Evolutionary conservation across 2,888 invertebrate species (phyloP).

Genomic region (Thecophora atra): DNA sequence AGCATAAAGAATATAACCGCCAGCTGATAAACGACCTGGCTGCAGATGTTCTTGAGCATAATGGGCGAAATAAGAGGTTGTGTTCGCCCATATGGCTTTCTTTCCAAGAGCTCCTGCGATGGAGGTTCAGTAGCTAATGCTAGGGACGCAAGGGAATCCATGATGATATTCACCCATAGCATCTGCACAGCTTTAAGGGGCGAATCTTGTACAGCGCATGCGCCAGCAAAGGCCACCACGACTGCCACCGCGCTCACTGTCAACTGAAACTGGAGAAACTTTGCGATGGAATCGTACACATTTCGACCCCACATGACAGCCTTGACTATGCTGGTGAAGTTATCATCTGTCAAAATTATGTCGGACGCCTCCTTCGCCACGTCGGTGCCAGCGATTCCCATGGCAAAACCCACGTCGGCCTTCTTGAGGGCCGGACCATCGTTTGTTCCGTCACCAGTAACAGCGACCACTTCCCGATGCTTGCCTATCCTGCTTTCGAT

Average conservation of each 20-base stretch:
- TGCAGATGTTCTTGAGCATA: constrained; percentile 99
- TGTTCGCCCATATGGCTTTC: constrained; percentile 97
- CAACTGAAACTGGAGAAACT: constrained; percentile 98
- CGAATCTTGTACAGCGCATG: constrained; percentile 97
- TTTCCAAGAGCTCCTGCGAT: constrained; percentile 87
- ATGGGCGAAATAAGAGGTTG: constrained; percentile 96
- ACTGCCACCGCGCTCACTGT: constrained; percentile 99
- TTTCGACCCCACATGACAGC: constrained; percentile 99
- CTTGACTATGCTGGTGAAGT: constrained; percentile 98
- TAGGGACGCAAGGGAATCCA: constrained; percentile 98
- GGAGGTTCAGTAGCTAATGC: constrained; percentile 97
- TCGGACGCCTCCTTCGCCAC: constrained; percentile 99
- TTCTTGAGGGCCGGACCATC: constrained; percentile 98
- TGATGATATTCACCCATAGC: constrained; percentile 99
- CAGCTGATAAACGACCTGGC: constrained; percentile 96
- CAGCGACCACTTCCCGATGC: constrained; percentile 96
- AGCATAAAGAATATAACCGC: constrained; percentile 92
- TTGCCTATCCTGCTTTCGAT: constrained; percentile 92
- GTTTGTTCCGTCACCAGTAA: constrained; percentile 98
- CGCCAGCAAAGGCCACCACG: constrained; percentile 97
- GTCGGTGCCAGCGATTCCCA: constrained; percentile 99
- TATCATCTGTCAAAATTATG: constrained; percentile 98
- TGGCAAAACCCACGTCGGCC: constrained; percentile 98
- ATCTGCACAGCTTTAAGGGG: constrained; percentile 99
- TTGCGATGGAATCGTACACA: constrained; percentile 99